A percentile compares a stretch with the other conserved stretches of the same genome.
Evolutionary conservation across 2,113 vertebrate genomes (phyloP).

Genomic region (Balaenoptera acutorostrata): DNA sequence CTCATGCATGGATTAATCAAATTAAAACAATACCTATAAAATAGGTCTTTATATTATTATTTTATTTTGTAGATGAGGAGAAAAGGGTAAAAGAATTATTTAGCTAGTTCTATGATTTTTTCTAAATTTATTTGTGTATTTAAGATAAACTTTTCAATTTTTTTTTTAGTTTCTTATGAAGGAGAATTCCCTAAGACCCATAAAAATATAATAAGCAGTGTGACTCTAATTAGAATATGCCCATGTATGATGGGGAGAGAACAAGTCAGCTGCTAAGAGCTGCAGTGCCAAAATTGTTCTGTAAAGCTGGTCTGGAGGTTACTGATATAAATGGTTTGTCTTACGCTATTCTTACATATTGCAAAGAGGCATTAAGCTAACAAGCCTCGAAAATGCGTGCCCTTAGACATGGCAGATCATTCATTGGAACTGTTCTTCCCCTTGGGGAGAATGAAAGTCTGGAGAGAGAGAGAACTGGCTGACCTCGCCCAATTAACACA

Average conservation of each 20-base stretch:
- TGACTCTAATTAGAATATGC: background rate
- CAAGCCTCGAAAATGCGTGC: background rate
- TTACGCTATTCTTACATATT: background rate
- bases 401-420: background rate
- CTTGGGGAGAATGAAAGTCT: slow-evolving; percentile 37
- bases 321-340: background rate
- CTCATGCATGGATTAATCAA: background rate
- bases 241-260: fast-evolving
- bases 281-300: background rate
- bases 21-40: background rate
- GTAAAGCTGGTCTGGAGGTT: background rate
- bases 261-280: background rate
- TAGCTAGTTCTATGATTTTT: background rate
- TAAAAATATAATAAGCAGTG: background rate
- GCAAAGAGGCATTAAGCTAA: background rate
- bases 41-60: background rate
- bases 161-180: background rate
- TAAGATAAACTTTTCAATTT: background rate
- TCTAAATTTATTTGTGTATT: background rate
- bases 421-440: background rate
- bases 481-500: slow-evolving; percentile 76
- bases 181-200: background rate
- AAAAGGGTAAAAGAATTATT: background rate
- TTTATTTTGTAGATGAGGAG: background rate
- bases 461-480: slow-evolving; percentile 56